A percentile compares a stretch with the other conserved stretches of the same genome.
Conservation (phyloP, 2,113 vertebrate genomes). For the Leptodactylus fuscus region DNA sequence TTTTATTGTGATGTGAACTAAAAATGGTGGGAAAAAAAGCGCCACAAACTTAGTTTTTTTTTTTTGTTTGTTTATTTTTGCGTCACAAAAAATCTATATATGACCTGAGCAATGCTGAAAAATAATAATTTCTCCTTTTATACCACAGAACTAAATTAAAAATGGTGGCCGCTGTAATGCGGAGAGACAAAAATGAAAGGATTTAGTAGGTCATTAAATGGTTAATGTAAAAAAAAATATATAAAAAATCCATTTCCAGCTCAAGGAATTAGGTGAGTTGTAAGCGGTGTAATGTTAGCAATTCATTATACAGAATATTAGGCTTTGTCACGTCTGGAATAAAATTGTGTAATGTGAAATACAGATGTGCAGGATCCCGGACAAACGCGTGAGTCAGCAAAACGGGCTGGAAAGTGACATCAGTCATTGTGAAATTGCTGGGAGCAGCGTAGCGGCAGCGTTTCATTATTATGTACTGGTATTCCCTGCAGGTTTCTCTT, state of each 20-base stretch:
- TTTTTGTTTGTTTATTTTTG: no score
- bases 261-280: background rate
- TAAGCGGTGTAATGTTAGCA: background rate
- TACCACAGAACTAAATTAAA: no score
- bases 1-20: no score
- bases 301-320: background rate
- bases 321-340: background rate
- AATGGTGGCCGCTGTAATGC: no score
- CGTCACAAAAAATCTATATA: no score
- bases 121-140: no score
- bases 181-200: no score
- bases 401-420: background rate
- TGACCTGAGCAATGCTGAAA: no score
- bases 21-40: no score
- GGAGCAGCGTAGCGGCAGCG: background rate
- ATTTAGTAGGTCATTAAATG: no score
- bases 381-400: conserved; percentile 28
- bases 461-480: background rate
- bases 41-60: no score
- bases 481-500: background rate
- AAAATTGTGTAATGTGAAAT: conserved; percentile 11
- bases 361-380: conserved; percentile 30
- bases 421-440: conserved; percentile 5
- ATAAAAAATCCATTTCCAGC: background rate
- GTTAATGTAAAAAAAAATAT: no score